phyloP scores from a whole-genome alignment of 1,140 invertebrate genomes.

The Cecropterus lyciades region DNA sequence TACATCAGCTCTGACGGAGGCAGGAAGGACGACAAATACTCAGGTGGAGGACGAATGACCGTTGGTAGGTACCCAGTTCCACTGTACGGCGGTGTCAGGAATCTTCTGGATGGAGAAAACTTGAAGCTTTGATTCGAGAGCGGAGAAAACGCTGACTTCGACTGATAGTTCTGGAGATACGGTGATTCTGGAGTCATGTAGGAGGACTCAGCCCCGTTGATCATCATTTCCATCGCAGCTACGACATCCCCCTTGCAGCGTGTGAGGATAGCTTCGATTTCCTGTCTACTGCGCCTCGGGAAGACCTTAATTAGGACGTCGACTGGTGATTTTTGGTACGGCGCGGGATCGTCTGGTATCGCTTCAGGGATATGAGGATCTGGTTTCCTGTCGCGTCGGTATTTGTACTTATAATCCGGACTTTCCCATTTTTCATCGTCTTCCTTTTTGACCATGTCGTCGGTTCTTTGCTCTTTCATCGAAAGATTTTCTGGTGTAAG shows the following conservation, averaged over 20 bases:
- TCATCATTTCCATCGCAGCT: slow-evolving; percentile 94
- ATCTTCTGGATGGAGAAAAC: slow-evolving; percentile 86
- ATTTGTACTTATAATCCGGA: slow-evolving; percentile 67
- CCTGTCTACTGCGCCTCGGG: slow-evolving; percentile 91
- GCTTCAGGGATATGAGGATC: slow-evolving; percentile 47
- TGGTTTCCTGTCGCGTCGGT: slow-evolving; percentile 56
- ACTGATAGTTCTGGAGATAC: slow-evolving; percentile 74
- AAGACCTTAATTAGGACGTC: slow-evolving; percentile 88
- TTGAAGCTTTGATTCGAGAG: slow-evolving; percentile 85
- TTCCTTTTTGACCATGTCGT: slow-evolving; percentile 70
- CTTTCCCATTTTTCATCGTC: slow-evolving; percentile 79
- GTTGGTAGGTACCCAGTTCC: slow-evolving; percentile 92
- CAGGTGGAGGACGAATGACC: slow-evolving; percentile 88
- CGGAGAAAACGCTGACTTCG: slow-evolving; percentile 90
- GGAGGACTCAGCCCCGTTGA: slow-evolving; percentile 86
- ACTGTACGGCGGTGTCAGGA: slow-evolving; percentile 91
- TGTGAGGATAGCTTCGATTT: slow-evolving; percentile 93
- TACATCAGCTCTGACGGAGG: slow-evolving; percentile 79
- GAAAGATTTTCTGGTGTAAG: slow-evolving; percentile 81
- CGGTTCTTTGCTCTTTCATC: slow-evolving; percentile 73
- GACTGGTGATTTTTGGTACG: slow-evolving; percentile 78
- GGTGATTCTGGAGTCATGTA: slow-evolving; percentile 75
- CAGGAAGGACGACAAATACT: slow-evolving; percentile 77
- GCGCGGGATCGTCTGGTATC: slow-evolving; percentile 50
- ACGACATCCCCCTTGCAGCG: slow-evolving; percentile 93